phyloP scores from a whole-genome alignment of 2,888 invertebrate genomes.

The Theodoxus fluviatilis region DNA sequence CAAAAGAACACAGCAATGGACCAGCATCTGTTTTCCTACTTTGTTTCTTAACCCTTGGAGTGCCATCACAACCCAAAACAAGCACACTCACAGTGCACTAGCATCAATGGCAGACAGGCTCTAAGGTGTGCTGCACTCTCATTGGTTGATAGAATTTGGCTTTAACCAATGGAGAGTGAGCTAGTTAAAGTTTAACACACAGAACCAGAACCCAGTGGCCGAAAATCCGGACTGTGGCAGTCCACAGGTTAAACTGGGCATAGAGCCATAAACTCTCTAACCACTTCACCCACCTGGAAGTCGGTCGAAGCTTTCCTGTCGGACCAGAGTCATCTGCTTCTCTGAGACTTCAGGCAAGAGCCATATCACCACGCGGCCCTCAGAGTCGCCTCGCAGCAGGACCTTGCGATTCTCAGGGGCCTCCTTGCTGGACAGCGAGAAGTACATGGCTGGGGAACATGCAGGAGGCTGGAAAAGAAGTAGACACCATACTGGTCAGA shows the following conservation, averaged over 20 bases:
- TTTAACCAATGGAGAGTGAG: background rate
- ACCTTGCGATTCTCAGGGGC: constrained; percentile 69
- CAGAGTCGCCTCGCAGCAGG: constrained; percentile 87
- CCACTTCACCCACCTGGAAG: constrained; percentile 63
- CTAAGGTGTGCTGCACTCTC: too few relatives aligned
- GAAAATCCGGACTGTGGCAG: background rate
- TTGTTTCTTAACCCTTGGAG: too few relatives aligned
- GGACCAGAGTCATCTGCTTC: constrained; percentile 71
- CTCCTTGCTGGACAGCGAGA: constrained; percentile 72
- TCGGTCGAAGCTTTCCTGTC: constrained; percentile 70
- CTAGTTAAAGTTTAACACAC: background rate
- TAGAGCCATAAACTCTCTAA: background rate
- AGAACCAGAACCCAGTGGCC: background rate
- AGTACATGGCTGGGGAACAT: constrained; percentile 89
- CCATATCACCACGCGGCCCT: constrained; percentile 89
- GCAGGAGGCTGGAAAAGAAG: constrained; percentile 81
- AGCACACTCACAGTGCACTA: too few relatives aligned
- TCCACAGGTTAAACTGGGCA: background rate
- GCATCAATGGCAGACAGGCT: too few relatives aligned
- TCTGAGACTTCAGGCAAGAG: constrained; percentile 82
- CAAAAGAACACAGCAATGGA: too few relatives aligned
- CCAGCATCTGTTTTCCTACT: too few relatives aligned
- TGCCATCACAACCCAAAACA: too few relatives aligned
- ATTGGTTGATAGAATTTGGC: too few relatives aligned
- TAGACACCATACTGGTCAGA: too few relatives aligned